Conservation (phyloP, 1,140 invertebrate genomes). For the Kradibia gibbosae region DNA sequence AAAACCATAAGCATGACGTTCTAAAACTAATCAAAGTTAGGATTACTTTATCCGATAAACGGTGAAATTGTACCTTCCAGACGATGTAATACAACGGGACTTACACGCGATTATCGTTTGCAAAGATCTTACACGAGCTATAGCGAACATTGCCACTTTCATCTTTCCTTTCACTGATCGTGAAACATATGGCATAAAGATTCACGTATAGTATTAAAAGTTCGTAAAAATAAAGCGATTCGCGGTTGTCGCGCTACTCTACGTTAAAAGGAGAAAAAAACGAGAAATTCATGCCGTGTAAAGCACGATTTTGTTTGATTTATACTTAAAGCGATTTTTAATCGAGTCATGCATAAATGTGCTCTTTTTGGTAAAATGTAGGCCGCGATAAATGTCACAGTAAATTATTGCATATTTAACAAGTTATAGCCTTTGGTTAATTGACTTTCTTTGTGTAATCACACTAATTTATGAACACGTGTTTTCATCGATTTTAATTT, state of each 20-base stretch:
- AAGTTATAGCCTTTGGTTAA: slow-evolving; percentile 1
- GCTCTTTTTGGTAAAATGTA: neutral
- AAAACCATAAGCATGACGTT: neutral
- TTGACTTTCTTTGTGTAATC: neutral
- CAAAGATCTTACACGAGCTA: slow-evolving; percentile 12
- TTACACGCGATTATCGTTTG: slow-evolving; percentile 23
- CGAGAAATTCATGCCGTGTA: neutral
- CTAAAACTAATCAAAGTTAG: neutral
- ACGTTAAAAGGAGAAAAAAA: neutral
- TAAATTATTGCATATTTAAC: slow-evolving; percentile 4
- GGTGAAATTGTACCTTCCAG: slow-evolving; percentile 6
- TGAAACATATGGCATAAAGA: neutral
- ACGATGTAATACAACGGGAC: neutral
- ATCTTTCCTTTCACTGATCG: slow-evolving; percentile 29
- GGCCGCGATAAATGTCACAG: neutral
- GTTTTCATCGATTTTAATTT: neutral
- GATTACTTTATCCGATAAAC: neutral
- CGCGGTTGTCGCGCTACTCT: neutral
- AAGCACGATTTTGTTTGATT: slow-evolving; percentile 9
- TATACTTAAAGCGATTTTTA: neutral
- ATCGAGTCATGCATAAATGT: neutral
- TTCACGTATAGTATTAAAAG: slow-evolving; percentile 8
- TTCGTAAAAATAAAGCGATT: slow-evolving; percentile 26
- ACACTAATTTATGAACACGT: neutral
- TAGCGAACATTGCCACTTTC: slow-evolving; percentile 23